Base-by-base conservation (phyloP, 2,797 vertebrate species). In the Phataginus tetradactyla region DNA sequence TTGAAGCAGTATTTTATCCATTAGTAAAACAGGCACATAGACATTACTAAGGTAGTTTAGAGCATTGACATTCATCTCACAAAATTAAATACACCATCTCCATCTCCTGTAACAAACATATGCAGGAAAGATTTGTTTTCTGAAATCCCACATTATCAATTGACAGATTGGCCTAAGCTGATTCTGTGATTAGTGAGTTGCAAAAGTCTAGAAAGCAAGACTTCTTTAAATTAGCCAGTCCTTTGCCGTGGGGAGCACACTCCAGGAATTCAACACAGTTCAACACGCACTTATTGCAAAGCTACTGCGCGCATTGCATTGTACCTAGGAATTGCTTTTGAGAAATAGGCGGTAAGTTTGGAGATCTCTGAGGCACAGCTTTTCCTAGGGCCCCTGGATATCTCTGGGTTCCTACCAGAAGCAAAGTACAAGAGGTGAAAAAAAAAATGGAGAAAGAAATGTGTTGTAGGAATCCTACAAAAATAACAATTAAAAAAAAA, bases 281-380 rank as follows among this genome's bases (percentile, higher is more conserved):
- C 86, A 92, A 87, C 89, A 90, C 25, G 14, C 59, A 95, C 74
- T 95, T 69, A 93, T 71, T 42, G 90, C 80, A 51, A 32, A 23
- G 34, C 89, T 95, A 94, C 59, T 87, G 68, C 18, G 63, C 96
- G 96, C 96, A 97, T 7, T 87, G 74, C 85, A 95, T 69, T 97
- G 57, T 96, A 98, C 97, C 96, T 91, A 97, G 94, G 97, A 96
- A 96, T 23, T 96, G 96, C 55, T 98, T 96, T 93, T 95, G 97
- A 86, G 97, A 98, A 88, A 92, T 79, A 87, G 39, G 85, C 5
- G 42, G 86, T 88, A 90, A 92, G 68, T 96, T 90, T 95, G 94
- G 79, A 97, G 96, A 83, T 90, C 68, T 74, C 72, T 90, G 96
- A 66, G 64, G 86, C 90, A 51, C 55, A 90, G 86, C 72, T 96